Conservation (phyloP, 2,888 invertebrate species). For the Agrochola lota region DNA sequence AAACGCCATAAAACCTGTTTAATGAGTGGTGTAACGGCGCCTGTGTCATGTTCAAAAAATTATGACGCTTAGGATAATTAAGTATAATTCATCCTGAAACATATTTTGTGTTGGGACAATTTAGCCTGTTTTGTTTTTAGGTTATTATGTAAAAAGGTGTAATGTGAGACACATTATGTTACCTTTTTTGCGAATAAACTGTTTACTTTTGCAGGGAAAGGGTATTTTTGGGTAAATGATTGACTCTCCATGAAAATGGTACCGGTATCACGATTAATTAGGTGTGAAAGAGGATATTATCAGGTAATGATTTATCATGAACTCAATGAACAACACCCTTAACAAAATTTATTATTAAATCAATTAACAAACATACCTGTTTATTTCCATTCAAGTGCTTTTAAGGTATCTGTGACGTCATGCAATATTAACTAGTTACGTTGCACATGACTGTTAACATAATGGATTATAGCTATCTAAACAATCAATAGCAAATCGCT, state of each 20-base stretch:
- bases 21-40: constrained; percentile 62
- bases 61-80: constrained; percentile 59
- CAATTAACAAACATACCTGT: not conserved
- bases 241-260: not conserved
- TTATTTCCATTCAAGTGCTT: not conserved
- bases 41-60: constrained; percentile 58
- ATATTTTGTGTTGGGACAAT: constrained; percentile 51
- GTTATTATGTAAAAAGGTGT: constrained; percentile 55
- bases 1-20: constrained; percentile 62
- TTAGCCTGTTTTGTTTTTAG: constrained; percentile 47
- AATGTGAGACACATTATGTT: constrained; percentile 15
- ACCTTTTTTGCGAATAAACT: constrained; percentile 36
- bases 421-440: not conserved
- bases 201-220: constrained; percentile 21
- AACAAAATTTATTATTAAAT: not conserved
- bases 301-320: not conserved
- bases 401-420: not conserved
- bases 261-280: constrained; percentile 5
- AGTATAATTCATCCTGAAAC: constrained; percentile 54
- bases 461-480: not conserved
- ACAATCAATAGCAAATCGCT: too few relatives aligned
- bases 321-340: not conserved
- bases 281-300: not conserved
- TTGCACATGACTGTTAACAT: not conserved
- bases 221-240: constrained; percentile 16